These are phyloP conservation scores for Folsomia manolachei DNA, from an alignment of 2,888 invertebrate species.

Conservation along the genomic window DNA sequence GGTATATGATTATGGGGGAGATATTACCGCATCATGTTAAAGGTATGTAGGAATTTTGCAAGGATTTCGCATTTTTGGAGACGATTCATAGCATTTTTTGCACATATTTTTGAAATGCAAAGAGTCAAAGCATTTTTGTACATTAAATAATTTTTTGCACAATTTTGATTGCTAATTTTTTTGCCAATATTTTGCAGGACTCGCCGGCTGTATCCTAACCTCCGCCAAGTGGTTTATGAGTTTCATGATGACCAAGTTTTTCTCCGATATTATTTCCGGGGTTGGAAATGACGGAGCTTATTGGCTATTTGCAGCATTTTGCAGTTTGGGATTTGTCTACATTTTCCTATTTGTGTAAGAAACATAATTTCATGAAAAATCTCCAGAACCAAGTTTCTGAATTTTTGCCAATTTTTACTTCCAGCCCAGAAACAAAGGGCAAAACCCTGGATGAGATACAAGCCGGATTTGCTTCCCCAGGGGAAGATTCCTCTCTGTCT, in stretches of 20 bases:
- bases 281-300: conserved; percentile 44
- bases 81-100: no score
- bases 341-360: conserved; percentile 40
- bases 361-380: no score
- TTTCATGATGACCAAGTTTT: conserved; percentile 47
- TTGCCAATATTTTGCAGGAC: conserved; percentile 41
- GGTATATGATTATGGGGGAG: conserved; percentile 52
- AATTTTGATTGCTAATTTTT: no score
- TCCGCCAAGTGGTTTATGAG: conserved; percentile 45
- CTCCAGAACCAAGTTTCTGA: no score
- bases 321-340: conserved; percentile 37
- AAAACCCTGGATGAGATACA: conserved; percentile 37
- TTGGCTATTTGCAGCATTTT: conserved; percentile 47
- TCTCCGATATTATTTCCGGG: conserved; percentile 32
- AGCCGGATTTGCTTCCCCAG: conserved; percentile 28
- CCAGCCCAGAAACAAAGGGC: conserved; percentile 18
- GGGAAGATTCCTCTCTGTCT: no score
- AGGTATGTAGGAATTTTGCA: background rate
- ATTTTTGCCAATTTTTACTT: no score
- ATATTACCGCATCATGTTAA: conserved; percentile 45
- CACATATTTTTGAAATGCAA: no score
- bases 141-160: no score
- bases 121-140: no score
- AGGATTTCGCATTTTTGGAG: no score
- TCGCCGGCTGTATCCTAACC: conserved; percentile 43